Evolutionary conservation across 2,113 vertebrate genomes (phyloP).

Genomic region (Neogobius melanostomus): DNA sequence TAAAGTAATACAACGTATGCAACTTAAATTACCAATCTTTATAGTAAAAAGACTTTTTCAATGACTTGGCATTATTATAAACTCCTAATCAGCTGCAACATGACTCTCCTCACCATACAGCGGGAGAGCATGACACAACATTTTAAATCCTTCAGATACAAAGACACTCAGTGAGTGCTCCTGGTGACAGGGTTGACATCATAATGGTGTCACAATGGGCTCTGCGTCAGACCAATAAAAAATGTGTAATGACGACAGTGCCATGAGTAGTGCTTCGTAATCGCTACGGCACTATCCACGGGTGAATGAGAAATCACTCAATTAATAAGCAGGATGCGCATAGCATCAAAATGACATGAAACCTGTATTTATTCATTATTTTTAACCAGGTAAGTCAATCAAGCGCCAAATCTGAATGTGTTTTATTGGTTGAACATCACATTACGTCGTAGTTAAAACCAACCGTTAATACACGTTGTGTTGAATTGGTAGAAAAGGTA

Average conservation of each 20-base stretch:
- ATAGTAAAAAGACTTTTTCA: conserved; percentile 12
- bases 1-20: neutral
- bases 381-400: too few relatives aligned
- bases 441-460: too few relatives aligned
- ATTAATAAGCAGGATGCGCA: neutral
- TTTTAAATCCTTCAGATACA: conserved; percentile 6
- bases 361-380: too few relatives aligned
- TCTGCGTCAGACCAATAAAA: conserved; percentile 28
- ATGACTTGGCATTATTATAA: conserved; percentile 32
- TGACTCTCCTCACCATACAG: conserved; percentile 15
- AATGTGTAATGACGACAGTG: neutral
- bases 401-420: too few relatives aligned
- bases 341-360: neutral
- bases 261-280: neutral
- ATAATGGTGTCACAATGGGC: conserved; percentile 9
- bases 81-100: conserved; percentile 22
- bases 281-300: neutral
- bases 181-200: neutral
- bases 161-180: neutral
- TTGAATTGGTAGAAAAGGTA: too few relatives aligned
- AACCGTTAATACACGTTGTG: too few relatives aligned
- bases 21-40: too few relatives aligned
- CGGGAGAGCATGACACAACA: conserved; percentile 1
- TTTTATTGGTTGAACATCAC: too few relatives aligned
- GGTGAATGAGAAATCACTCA: conserved; percentile 2